Conservation (phyloP, 2,888 invertebrate genomes). For the Chloroclystis v-ata region DNA sequence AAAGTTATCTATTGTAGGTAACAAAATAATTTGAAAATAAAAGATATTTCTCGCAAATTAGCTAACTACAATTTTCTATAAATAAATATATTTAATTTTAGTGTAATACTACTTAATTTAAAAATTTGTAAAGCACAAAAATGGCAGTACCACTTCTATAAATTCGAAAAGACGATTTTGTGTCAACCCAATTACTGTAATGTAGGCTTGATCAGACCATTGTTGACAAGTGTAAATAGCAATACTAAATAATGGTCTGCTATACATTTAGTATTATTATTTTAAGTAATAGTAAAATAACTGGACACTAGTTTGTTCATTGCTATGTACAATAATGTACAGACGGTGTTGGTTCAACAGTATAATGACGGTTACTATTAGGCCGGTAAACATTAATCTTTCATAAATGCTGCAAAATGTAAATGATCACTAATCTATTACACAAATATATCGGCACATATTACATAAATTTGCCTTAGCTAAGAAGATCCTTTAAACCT, state of each 20-base stretch:
- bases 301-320: constrained; percentile 22
- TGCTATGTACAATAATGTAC: constrained; percentile 18
- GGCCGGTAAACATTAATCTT: constrained; percentile 14
- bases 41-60: constrained; percentile 53
- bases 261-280: not conserved
- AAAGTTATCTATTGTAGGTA: not conserved
- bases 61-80: constrained; percentile 63
- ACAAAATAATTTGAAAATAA: constrained; percentile 35
- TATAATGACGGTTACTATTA: constrained; percentile 1
- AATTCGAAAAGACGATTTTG: too few relatives aligned
- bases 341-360: constrained; percentile 34
- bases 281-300: constrained; percentile 17
- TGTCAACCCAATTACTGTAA: too few relatives aligned
- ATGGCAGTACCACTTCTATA: too few relatives aligned
- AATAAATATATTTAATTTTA: constrained; percentile 25
- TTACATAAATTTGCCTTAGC: constrained; percentile 48
- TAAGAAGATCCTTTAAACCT: constrained; percentile 46
- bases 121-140: constrained; percentile 6
- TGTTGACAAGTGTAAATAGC: not conserved
- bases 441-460: constrained; percentile 50
- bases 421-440: constrained; percentile 37
- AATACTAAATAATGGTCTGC: not conserved
- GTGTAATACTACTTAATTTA: constrained; percentile 11
- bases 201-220: too few relatives aligned
- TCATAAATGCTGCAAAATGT: constrained; percentile 25